These are phyloP conservation scores for Ephydatia muelleri DNA, from an alignment of 37 sponge, comb jelly and placozoan genomes.

Conservation along the genomic window DNA sequence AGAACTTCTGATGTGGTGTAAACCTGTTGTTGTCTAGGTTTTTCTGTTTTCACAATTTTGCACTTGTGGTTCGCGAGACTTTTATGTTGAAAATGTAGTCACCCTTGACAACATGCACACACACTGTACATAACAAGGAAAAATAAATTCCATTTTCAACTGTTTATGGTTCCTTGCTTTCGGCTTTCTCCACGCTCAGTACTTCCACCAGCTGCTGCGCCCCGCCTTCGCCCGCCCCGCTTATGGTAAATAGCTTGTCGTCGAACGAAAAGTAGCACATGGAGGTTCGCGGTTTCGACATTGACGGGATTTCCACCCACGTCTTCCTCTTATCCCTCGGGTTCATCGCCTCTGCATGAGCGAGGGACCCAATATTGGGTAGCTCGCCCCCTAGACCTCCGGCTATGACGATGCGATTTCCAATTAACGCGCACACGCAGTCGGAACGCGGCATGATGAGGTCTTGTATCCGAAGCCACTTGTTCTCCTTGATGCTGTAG, in stretches of 20 bases:
- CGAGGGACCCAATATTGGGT: background rate
- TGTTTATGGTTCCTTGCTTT: background rate
- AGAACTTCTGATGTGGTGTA: background rate
- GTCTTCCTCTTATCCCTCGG: constrained; percentile 37
- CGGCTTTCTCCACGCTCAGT: constrained; percentile 22
- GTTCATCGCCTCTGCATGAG: constrained; percentile 15
- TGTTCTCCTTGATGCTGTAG: constrained; percentile 57
- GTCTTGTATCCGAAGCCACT: constrained; percentile 57
- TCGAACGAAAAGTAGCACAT: constrained; percentile 40
- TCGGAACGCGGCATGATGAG: constrained; percentile 55
- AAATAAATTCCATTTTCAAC: background rate
- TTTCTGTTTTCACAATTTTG: background rate
- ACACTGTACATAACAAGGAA: background rate
- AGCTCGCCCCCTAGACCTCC: constrained; percentile 54
- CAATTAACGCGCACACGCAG: constrained; percentile 51
- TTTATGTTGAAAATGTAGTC: background rate
- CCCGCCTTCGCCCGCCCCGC: constrained; percentile 76
- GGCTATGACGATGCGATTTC: constrained; percentile 50
- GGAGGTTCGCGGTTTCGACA: constrained; percentile 42
- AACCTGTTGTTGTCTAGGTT: background rate
- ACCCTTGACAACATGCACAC: background rate
- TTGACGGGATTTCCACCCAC: constrained; percentile 43
- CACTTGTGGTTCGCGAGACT: background rate
- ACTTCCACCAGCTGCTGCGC: constrained; percentile 48
- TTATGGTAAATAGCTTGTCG: constrained; percentile 54